Percentiles rank a stretch among this genome's conserved stretches.
Conservation (phyloP, 1,140 invertebrate genomes). For the Psilanteris sp. region DNA sequence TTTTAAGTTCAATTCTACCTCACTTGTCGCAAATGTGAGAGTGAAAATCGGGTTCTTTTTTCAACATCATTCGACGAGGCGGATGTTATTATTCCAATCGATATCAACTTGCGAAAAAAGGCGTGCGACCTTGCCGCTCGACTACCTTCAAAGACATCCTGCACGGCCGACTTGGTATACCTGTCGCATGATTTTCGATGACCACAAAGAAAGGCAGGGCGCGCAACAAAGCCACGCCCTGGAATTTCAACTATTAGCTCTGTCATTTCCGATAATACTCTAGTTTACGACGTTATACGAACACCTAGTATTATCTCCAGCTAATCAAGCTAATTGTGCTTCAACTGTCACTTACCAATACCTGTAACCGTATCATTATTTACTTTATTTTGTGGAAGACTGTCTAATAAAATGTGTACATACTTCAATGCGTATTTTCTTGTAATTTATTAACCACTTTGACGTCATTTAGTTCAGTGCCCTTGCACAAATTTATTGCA, state of each 20-base stretch:
- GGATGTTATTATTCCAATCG: conserved; percentile 32
- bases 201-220: conserved; percentile 57
- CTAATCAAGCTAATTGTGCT: conserved; percentile 44
- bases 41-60: conserved; percentile 21
- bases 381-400: conserved; percentile 43
- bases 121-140: conserved; percentile 67
- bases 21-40: conserved; percentile 23
- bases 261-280: conserved; percentile 62
- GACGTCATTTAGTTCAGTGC: too few species aligned
- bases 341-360: conserved; percentile 25
- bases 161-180: conserved; percentile 42
- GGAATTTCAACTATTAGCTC: conserved; percentile 72
- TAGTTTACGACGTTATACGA: conserved; percentile 30
- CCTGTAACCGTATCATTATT: conserved; percentile 18
- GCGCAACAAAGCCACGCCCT: conserved; percentile 69
- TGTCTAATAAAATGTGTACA: conserved; percentile 59
- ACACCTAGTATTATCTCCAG: conserved; percentile 36
- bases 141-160: conserved; percentile 63
- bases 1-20: conserved; percentile 32
- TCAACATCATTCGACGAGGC: conserved; percentile 17
- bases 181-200: conserved; percentile 59
- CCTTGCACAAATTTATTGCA: background rate
- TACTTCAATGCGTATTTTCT: conserved; percentile 22
- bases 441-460: too few species aligned
- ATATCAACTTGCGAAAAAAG: conserved; percentile 35